Evolutionary conservation across 30 jellyfish, hydroid and myxozoan genomes (phyloP), one percentile per base, ranked within the genome.

Genomic region (Clytia hemisphaerica): DNA sequence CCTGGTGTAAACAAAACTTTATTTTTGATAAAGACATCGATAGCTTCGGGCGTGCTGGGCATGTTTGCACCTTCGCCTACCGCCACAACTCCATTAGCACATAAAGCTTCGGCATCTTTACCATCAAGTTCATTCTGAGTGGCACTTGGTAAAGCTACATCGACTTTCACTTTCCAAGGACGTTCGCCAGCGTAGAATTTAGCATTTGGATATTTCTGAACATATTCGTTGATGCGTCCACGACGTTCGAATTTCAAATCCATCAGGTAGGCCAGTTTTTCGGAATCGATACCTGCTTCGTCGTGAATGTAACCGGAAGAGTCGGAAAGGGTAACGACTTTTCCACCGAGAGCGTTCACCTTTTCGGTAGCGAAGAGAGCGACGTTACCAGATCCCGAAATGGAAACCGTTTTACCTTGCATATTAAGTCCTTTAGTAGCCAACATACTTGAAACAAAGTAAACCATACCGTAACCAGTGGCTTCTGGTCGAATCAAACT

Each of bases 11-110:
- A 84, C 73, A 84, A 38, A 34, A 84, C 93, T 4, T 58, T 59
- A 30, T 61, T 62, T 33, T 71, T 50, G 36, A 76, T 93, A 26
- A 84, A 57, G 59, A 32, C 27, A 22, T 64, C 89, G 58, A 84
- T 81, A 3, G 95, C 95, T 29, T 77, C 95, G 4, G 93, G 90
- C 30, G 87, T 78, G 1, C 93, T 77, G n/a, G 95, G 95, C 95
- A 84, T 84, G 58, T 84, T 84, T 6, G 95, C 95, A 5, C 95
- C 95, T 57, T 84, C 95, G 49, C 66, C 89, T 47, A 84, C 95
- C 3, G 84, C 78, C 16, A 67, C 54, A 83, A 89, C 87, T 10
- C 95, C 93, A 63, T 84, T 84, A 24, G 79, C 46, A 6, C 77
- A 81, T 37, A 84, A 64, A 40, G 12, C 16, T 44, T 68, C 82